Evolutionary conservation across 2,797 vertebrate species (phyloP), one percentile per base, ranked within the genome.

Genomic region (Prionace glauca): DNA sequence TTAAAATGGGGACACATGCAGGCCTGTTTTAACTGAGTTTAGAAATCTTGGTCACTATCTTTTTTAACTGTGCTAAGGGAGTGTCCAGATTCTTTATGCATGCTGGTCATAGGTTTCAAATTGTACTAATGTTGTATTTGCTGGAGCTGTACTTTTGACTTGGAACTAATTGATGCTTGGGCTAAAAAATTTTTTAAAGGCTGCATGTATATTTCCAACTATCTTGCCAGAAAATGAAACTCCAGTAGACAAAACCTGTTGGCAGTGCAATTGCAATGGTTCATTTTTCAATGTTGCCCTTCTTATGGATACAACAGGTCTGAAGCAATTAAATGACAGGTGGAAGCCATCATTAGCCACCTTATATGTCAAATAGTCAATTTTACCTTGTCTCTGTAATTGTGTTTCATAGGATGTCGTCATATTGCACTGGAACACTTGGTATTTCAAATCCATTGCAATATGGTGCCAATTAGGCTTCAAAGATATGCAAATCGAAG

Each of bases 101-200:
- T 94, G 93, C 93, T 94, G 93, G 36, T 94, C 69, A 72, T 72
- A 94, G 93, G 93, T 94, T 94, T 94, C 45, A 56, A 94, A 74
- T 50, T 94, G 93, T 74, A 94, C 93, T 71, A 72, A 94, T 94
- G 69, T 92, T 92, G 56, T 94, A 74, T 94, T 94, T 94, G 93
- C 41, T 94, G 41, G 56, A 94, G 93, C 93, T 94, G 45, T 94
- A 94, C 67, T 72, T 95, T 95, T 95, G 93, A 95, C 93, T 95
- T 95, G 93, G 93, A 95, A 72, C 29, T 74, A 77, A 95, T 77
- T 95, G 93, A 95, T 95, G 93, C 93, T 95, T 95, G 20, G 93
- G 93, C 93, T 95, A 77, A 95, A 94, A 94, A 77, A 45, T 32
- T 18, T 77, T 94, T 29, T 56, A 95, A 72, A 95, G 45, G 93